A percentile compares a stretch with the other conserved stretches of the same genome.
Evolutionary conservation across 2,113 vertebrate genomes (phyloP).

Genomic region (Hystrix cristata): DNA sequence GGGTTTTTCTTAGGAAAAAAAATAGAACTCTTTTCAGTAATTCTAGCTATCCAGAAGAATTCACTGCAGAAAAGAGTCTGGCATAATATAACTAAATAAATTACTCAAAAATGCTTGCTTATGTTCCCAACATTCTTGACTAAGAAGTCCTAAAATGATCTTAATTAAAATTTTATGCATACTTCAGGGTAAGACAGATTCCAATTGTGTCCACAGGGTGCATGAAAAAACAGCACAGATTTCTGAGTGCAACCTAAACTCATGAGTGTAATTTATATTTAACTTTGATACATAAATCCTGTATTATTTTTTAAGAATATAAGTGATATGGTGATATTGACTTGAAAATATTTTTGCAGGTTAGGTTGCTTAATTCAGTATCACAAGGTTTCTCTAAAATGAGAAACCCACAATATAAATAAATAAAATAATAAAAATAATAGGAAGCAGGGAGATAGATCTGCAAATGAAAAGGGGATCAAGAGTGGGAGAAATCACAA

Average conservation of each 20-base stretch:
- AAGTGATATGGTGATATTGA: background rate
- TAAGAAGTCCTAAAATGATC: background rate
- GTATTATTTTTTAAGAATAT: background rate
- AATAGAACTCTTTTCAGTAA: background rate
- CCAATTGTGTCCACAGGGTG: background rate
- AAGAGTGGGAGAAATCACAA: no score
- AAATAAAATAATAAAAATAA: no score
- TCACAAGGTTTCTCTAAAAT: no score
- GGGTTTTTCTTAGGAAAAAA: background rate
- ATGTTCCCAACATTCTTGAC: background rate
- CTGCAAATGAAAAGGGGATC: no score
- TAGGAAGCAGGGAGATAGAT: no score
- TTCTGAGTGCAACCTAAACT: background rate
- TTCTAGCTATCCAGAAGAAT: accelerated
- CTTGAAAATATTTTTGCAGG: background rate
- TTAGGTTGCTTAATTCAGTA: background rate
- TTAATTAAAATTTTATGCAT: background rate
- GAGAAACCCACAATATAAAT: background rate
- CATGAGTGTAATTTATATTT: background rate
- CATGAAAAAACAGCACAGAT: accelerated
- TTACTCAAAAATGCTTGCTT: background rate
- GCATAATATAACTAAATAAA: background rate
- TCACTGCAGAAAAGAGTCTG: background rate
- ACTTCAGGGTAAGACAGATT: background rate
- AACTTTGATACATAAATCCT: background rate